Evolutionary conservation across 1,140 invertebrate species (phyloP).

Genomic region (Halictus rubicundus): DNA sequence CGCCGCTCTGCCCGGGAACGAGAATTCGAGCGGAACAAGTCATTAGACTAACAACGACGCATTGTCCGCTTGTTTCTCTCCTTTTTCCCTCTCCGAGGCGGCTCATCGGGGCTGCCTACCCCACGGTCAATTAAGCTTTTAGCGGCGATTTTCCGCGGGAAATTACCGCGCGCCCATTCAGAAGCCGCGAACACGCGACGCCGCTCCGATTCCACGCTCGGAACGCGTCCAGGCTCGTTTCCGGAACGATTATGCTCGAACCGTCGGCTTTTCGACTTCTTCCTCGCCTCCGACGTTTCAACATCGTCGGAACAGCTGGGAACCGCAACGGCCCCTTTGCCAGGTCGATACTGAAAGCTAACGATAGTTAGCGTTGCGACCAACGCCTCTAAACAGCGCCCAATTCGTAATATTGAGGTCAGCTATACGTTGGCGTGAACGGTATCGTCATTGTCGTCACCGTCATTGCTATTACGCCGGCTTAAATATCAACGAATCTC

Average conservation of each 20-base stretch:
- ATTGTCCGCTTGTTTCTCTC: constrained; percentile 25
- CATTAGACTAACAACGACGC: constrained; percentile 42
- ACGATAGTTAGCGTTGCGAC: too few relatives aligned
- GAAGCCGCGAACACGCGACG: constrained; percentile 23
- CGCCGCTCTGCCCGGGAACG: not conserved
- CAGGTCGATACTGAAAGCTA: too few relatives aligned
- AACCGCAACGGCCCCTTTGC: not conserved
- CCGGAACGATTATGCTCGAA: constrained; percentile 56
- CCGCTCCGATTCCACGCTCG: constrained; percentile 5
- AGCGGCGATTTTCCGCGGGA: constrained; percentile 39
- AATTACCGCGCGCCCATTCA: constrained; percentile 33
- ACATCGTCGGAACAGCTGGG: not conserved
- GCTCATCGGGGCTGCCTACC: not conserved
- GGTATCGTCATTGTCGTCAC: too few relatives aligned
- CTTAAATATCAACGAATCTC: too few relatives aligned
- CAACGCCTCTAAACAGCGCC: too few relatives aligned
- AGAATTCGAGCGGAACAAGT: constrained; percentile 24
- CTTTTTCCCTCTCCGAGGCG: not conserved
- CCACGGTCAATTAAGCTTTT: constrained; percentile 56
- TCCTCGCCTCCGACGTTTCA: too few relatives aligned
- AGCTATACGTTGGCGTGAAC: too few relatives aligned
- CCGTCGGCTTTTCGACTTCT: constrained; percentile 38
- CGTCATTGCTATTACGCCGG: too few relatives aligned
- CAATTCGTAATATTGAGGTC: too few relatives aligned
- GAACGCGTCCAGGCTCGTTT: constrained; percentile 50